Percentiles rank a stretch among this genome's conserved stretches.
These are phyloP conservation scores for Cydia splendana DNA, from an alignment of 1,140 invertebrate species.

Conservation along the genomic window DNA sequence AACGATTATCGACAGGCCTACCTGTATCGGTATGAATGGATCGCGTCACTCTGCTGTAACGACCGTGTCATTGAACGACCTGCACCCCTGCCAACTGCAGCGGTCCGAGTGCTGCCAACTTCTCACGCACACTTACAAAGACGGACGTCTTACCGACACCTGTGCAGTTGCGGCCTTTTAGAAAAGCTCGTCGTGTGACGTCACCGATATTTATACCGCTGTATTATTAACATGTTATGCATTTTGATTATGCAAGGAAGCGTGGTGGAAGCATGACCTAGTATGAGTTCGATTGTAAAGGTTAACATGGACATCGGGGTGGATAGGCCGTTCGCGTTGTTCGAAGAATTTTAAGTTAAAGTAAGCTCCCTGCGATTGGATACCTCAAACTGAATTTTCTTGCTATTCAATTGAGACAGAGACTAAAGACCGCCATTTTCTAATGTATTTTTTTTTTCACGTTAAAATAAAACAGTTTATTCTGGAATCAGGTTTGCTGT, in stretches of 20 bases:
- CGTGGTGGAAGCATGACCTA: conserved; percentile 11
- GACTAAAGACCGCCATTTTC: too few species aligned
- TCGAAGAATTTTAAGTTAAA: too few species aligned
- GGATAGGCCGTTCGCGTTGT: too few species aligned
- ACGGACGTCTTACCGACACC: not conserved
- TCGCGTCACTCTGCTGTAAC: conserved; percentile 47
- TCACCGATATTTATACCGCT: conserved; percentile 26
- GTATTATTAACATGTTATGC: conserved; percentile 29
- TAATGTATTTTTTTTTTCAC: too few species aligned
- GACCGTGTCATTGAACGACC: conserved; percentile 56
- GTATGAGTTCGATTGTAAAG: not conserved
- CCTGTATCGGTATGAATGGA: conserved; percentile 57
- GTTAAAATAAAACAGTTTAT: too few species aligned
- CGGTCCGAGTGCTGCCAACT: conserved; percentile 42
- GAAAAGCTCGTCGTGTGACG: not conserved
- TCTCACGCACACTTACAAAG: not conserved
- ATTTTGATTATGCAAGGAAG: conserved; percentile 5
- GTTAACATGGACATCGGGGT: not conserved
- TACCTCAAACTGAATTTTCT: too few species aligned
- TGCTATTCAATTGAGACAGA: too few species aligned
- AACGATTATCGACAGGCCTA: not conserved
- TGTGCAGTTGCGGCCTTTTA: conserved; percentile 4
- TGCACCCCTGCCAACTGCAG: conserved; percentile 33
- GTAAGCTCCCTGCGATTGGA: too few species aligned
- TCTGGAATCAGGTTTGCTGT: too few species aligned